These are phyloP conservation scores for Netelia inedita DNA, from an alignment of 2,888 invertebrate genomes.

Conservation along the genomic window DNA sequence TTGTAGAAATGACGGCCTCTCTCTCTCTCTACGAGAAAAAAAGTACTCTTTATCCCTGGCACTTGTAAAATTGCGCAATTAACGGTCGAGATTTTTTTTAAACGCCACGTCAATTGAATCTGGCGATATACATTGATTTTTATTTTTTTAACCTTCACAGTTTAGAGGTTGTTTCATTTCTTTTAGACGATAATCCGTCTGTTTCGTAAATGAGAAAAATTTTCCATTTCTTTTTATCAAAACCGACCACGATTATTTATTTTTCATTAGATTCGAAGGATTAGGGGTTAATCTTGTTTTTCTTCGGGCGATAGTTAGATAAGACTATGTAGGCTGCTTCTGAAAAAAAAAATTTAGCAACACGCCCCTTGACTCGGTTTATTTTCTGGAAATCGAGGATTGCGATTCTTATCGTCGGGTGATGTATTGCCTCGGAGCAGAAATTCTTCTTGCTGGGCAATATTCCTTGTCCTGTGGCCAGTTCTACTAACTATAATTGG, in stretches of 20 bases:
- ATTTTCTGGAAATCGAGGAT: constrained; percentile 42
- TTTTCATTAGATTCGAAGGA: background rate
- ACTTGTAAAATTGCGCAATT: constrained; percentile 16
- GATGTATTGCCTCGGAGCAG: constrained; percentile 43
- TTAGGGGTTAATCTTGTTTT: background rate
- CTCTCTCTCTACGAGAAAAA: constrained; percentile 6
- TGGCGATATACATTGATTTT: constrained; percentile 1
- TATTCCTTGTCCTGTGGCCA: constrained; percentile 18
- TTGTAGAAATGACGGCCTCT: constrained; percentile 37
- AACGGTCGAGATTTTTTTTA: constrained; percentile 6
- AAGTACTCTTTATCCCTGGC: constrained; percentile 4
- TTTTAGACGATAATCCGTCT: background rate
- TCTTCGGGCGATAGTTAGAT: background rate
- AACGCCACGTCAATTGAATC: constrained; percentile 19
- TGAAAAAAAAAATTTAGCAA: constrained; percentile 5
- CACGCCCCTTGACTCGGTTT: constrained; percentile 21
- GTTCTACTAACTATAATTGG: background rate
- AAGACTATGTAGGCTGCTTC: background rate
- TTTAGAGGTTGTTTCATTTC: background rate
- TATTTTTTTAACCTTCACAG: background rate
- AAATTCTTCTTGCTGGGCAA: constrained; percentile 19
- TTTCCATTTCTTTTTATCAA: background rate
- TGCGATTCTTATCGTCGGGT: constrained; percentile 37
- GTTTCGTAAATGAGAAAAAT: constrained; percentile 7
- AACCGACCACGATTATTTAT: background rate